Evolutionary conservation across 1,140 invertebrate species (phyloP), one percentile per base, ranked within the genome.

Genomic region (Parasteatoda tepidariorum): DNA sequence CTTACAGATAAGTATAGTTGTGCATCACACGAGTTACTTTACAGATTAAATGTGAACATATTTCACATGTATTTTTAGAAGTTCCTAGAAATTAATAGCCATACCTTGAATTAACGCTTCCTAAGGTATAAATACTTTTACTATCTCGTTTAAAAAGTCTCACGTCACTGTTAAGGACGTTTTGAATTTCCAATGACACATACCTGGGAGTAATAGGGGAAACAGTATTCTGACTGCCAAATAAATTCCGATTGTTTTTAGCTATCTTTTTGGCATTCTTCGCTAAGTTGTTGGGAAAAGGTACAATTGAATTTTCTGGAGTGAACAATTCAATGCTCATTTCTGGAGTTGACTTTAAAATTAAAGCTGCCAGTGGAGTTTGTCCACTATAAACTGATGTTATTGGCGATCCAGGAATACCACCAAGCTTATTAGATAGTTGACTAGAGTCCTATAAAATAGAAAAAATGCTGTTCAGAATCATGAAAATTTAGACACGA

Each of bases 381-480:
- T 79, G 75, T 9, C 28, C 59, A 28, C 57, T 64, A 15, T 79
- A 78, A 13, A 71, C 55, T 26, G 74, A 64, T 1, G 83, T 48
- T 18, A 75, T 68, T n/a, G 82, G 64, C 2, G 73, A 68, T 0
- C 74, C 75, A 64, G 83, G 75, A 64, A 84, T 59, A 57, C 71
- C 61, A 18, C 64, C 55, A 22, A 84, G 54, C 55, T 84, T 84
- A 38, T 55, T 79, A n/a, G 83, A 79, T 6, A 84, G 18, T 41
- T 84, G 83, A 84, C 76, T 85, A 85, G 84, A 54, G 30, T 85
- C 84, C 84, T 85, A 38, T 0, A 55, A 62, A 18, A 71, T 48
- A 2, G 18, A 48, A 4, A 48, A 48, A 2, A 18, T 48, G 9
- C 18, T 48, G 38, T 48, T 48, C 38, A 9, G 9, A 48, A 13